Conservation (phyloP, 2,113 vertebrate genomes). For the Colius striatus region DNA sequence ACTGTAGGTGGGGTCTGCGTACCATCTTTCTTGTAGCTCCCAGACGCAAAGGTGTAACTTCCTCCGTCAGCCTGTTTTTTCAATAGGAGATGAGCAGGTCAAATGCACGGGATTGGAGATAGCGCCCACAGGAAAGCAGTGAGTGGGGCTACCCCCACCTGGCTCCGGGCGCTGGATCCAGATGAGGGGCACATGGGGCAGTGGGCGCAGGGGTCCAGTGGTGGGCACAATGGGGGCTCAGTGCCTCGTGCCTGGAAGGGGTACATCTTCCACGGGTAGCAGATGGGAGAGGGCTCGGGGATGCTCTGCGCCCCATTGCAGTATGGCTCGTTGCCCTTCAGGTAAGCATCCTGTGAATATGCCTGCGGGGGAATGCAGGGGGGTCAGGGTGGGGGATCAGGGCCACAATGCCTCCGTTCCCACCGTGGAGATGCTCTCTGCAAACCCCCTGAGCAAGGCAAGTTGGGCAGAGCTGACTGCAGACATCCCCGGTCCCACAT, state of each 20-base stretch:
- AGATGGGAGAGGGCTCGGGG: slow-evolving; percentile 90
- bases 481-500: no score
- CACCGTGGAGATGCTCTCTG: rapidly evolving
- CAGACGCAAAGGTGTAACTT: no score
- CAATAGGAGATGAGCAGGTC: no score
- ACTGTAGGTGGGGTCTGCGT: no score
- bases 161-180: no score
- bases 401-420: neutral
- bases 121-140: no score
- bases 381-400: neutral
- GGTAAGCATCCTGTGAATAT: slow-evolving; percentile 95
- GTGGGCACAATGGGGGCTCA: slow-evolving; percentile 21
- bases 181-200: slow-evolving; percentile 72
- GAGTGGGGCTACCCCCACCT: no score
- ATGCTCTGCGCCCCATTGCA: slow-evolving; percentile 90
- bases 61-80: no score
- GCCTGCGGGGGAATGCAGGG: slow-evolving; percentile 74
- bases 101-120: no score
- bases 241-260: slow-evolving; percentile 64
- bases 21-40: no score
- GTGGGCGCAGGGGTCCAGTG: slow-evolving; percentile 79
- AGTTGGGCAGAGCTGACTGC: no score
- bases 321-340: slow-evolving; percentile 92
- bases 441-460: no score
- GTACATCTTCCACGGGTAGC: slow-evolving; percentile 87